Evolutionary conservation across 2,113 vertebrate genomes (phyloP).

Genomic region (Callorhinus ursinus): DNA sequence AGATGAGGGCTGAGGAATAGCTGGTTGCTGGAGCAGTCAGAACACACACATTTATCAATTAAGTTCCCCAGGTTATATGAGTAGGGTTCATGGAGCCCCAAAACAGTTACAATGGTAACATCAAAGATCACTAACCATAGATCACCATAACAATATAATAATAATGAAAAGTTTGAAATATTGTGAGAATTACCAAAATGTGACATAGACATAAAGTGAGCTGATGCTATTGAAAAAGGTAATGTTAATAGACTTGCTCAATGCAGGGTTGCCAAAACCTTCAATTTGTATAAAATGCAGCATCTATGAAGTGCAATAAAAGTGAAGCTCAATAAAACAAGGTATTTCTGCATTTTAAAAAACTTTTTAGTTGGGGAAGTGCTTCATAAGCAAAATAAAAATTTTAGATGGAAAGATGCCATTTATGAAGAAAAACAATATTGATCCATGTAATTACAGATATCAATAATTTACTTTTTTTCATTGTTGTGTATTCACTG

Average conservation of each 20-base stretch:
- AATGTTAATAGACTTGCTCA: neutral
- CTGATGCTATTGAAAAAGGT: neutral
- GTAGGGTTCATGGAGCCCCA: neutral
- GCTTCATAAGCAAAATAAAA: neutral
- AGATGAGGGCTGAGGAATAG: neutral
- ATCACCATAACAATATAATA: neutral
- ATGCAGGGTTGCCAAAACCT: neutral
- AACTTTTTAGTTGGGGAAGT: neutral
- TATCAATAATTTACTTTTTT: neutral
- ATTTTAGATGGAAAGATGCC: neutral
- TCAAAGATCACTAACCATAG: neutral
- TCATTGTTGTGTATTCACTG: neutral
- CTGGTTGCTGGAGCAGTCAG: neutral
- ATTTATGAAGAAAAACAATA: neutral
- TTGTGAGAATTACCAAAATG: neutral
- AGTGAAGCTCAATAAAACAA: neutral
- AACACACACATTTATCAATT: neutral
- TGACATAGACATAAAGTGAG: neutral
- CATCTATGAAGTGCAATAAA: neutral
- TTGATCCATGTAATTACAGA: neutral
- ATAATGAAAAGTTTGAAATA: neutral
- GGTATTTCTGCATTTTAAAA: neutral
- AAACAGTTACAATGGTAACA: neutral
- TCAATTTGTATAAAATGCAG: neutral
- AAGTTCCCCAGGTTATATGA: neutral